Base-by-base conservation (phyloP, 2,888 invertebrate genomes). In the Diloba caeruleocephala region DNA sequence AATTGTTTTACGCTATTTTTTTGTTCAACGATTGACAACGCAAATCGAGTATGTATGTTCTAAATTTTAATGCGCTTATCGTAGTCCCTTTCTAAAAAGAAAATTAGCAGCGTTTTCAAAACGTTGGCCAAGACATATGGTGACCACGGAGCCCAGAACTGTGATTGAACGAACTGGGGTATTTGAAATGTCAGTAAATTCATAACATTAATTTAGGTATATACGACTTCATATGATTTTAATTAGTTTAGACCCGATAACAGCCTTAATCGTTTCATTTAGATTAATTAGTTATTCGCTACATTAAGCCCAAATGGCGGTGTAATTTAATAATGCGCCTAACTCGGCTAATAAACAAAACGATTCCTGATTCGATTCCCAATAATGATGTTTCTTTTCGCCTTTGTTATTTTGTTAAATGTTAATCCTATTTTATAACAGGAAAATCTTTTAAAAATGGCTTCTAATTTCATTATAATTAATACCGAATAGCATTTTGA, bases 371-470 rank as follows among this genome's bases (percentile, higher is more conserved):
- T 51, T 64, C 17, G 23, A 42, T 44, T 50, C 37, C 10, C 21
- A 36, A 50, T 51, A 64, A 42, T 36, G 38, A 64, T 64, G 51
- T 41, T 56, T 43, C 8, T 37, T 48, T 55, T 42, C 23, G 23
- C 12, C 37, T 37, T 42, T 52, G n/a, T 51, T 31, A 31, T 41
- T 60, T 31, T 29, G 23, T 38, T 19, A 8, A 57, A 45, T 45
- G 6, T 57, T 33, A 50, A 45, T 43, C 32, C 32, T 42, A 12
- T 38, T 50, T 31, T 26, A 17, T 26, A 37, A 45, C 12, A 57
- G 59, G 44, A 45, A 61, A 58, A 45, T 65, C 39, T 41, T 29
- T 3, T 57, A 17, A 23, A 50, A 45, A 51, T 26, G 10, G 14
- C 7, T 29, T 29, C 25, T 29, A 41, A 58, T 50, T 44, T 44